Conservation (phyloP, 2,888 invertebrate species). For the Aporophyla nigra region DNA sequence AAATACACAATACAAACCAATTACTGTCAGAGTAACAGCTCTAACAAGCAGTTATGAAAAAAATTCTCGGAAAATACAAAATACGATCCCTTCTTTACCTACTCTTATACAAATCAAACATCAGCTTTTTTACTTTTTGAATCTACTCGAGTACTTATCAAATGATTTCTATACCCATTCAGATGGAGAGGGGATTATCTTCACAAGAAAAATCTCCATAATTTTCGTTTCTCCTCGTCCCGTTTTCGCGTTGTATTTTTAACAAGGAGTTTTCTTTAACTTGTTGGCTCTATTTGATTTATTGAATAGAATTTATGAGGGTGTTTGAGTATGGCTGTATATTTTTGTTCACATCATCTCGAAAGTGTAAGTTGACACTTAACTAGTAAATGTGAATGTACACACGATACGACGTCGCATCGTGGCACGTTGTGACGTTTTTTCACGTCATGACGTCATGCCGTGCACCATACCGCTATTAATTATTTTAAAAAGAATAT, state of each 20-base stretch:
- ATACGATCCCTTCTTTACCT: background rate
- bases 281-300: constrained; percentile 17
- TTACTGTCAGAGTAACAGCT: constrained; percentile 10
- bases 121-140: constrained; percentile 32
- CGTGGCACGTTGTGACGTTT: no score
- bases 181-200: constrained; percentile 38
- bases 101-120: constrained; percentile 40
- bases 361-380: no score
- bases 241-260: constrained; percentile 29
- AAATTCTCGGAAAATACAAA: constrained; percentile 20
- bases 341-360: no score
- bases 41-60: constrained; percentile 25
- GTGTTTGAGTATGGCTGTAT: background rate
- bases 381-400: no score
- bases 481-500: no score
- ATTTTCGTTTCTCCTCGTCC: constrained; percentile 26
- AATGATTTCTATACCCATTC: constrained; percentile 44
- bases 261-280: background rate
- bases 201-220: constrained; percentile 9
- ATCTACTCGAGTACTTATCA: constrained; percentile 35
- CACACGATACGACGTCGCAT: no score
- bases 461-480: no score
- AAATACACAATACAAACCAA: background rate
- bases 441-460: no score
- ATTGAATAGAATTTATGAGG: background rate